Evolutionary conservation across 2,113 vertebrate genomes (phyloP).

Genomic region (Apteryx owenii): DNA sequence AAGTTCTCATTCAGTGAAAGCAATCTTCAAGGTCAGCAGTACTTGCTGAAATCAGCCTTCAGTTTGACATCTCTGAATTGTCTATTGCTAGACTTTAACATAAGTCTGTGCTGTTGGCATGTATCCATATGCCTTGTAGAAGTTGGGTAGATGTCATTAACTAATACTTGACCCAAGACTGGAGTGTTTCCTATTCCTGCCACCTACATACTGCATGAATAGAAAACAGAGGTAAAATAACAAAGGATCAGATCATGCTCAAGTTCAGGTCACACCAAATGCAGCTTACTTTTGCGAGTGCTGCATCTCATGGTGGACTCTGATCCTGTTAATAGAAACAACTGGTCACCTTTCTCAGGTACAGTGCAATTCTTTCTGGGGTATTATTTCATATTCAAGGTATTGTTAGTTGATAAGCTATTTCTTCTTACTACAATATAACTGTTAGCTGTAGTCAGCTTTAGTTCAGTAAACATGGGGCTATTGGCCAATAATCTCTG

Average conservation of each 20-base stretch:
- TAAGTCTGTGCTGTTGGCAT: background rate
- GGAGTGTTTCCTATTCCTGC: background rate
- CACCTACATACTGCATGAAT: background rate
- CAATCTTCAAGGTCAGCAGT: background rate
- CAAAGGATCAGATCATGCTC: background rate
- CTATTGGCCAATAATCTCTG: background rate
- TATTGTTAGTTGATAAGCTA: background rate
- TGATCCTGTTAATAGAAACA: background rate
- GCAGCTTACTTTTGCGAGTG: background rate
- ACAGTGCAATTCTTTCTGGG: background rate
- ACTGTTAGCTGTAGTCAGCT: background rate
- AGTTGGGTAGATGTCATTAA: background rate
- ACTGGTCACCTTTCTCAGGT: background rate
- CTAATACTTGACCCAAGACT: background rate
- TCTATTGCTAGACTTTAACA: background rate
- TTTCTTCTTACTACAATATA: background rate
- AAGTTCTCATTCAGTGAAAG: background rate
- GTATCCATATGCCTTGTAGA: rapidly evolving
- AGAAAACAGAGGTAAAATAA: background rate
- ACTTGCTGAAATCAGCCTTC: background rate
- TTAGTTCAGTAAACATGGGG: background rate
- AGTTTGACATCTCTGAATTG: background rate
- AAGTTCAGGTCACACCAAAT: background rate
- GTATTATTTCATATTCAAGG: background rate
- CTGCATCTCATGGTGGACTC: rapidly evolving